Base-by-base conservation (phyloP, 2,888 invertebrate species). In the Hecatera dysodea region DNA sequence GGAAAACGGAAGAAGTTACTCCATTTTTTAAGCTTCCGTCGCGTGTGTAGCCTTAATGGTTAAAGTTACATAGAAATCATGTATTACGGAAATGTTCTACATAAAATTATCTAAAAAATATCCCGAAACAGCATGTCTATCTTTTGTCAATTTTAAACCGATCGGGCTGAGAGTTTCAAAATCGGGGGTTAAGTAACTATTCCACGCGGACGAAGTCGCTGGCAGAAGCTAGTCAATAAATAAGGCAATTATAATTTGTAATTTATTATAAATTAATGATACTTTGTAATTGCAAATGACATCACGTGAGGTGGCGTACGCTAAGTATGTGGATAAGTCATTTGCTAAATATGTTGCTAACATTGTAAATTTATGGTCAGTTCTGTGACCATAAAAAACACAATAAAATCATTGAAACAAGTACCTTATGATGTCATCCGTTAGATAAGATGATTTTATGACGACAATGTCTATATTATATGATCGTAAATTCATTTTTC, bases 341-440 rank as follows among this genome's bases (percentile, higher is more conserved):
- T 80, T 75, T 53, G 6, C n/a, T 36, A 6, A 44, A 22, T 73
- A 63, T 27, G 57, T 75, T 36, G 36, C 12, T 44, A 65, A 84
- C 85, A 71, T 74, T 80, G 78, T 80, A 59, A 62, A 73, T 86
- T 86, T 86, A 85, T 80, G 61, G 75, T 53, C 65, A 66, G 44
- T 67, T 72, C 70, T 78, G 61, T 53, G 66, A 72, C 74, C 83
- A 85, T 91, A 90, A 91, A 90, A 36, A 86, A 70, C 56, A 81
- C 78, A 85, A 89, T 90, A 90, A 90, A 90, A 88, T 88, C 84
- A 86, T 82, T 85, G 79, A 83, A 83, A 85, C 84, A 78, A 81
- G 78, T 78, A 81, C 75, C 71, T 68, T 75, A 81, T 87, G 86
- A 86, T 83, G 83, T 85, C 84, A 87, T 84, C 82, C 68, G 62